Evolutionary conservation across 2,797 vertebrate species (phyloP), one percentile per base, ranked within the genome.

Genomic region (Eurystomus glaucurus): DNA sequence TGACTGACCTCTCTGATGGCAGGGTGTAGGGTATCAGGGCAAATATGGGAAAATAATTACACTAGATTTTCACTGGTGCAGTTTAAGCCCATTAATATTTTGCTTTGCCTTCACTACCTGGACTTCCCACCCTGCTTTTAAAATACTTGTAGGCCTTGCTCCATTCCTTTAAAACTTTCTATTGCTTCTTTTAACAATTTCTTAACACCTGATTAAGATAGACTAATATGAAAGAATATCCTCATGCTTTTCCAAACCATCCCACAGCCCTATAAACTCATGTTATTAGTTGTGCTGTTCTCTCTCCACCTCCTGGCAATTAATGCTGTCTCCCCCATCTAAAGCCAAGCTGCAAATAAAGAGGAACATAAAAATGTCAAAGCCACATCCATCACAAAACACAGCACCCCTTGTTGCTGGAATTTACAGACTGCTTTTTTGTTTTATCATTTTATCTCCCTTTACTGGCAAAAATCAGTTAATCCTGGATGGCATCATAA

Each of bases 381-480:
- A 66, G 21, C 14, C 20, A 4, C 58, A 90, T 95, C 69, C 84
- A 18, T 62, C 69, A 69, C 46, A 26, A 29, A 72, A 87, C 1
- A 4, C 51, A 70, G 68, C 76, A 88, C 70, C 54, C 33, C 68
- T 94, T 90, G 48, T 78, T 93, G 43, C 78, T 88, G 62, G 22
- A 43, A 96, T 94, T 96, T 97, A 85, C 20, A 20, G 88, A 39
- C 58, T 94, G 43, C 45, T 74, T 95, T 91, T 90, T 52, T 52
- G 48, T 85, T 95, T 95, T 94, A 90, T 69, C 17, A 68, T 91
- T 93, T 89, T 93, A 86, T 91, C 85, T 92, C 46, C 31, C 79
- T 55, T 94, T 87, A 78, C 54, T 33, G 41, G 79, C 71, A 85
- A 65, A 43, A 96, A 94, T 86, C 39, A 61, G 64, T 84, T 57